A percentile compares a stretch with the other conserved stretches of the same genome.
These are phyloP conservation scores for Pristionchus mayeri DNA, from an alignment of 2,888 invertebrate genomes.

Conservation along the genomic window DNA sequence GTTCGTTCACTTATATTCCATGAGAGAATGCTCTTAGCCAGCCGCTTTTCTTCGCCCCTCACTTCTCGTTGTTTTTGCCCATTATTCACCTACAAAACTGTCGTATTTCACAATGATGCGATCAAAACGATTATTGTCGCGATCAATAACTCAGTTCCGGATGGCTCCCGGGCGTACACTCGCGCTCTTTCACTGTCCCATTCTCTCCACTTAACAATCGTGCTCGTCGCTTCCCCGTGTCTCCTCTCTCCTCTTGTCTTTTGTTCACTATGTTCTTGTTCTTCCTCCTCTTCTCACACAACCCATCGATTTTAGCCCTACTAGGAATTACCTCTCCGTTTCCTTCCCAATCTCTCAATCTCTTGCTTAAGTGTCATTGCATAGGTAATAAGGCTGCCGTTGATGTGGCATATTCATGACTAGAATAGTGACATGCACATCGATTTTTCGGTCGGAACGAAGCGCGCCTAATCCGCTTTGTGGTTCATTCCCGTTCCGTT, in stretches of 20 bases:
- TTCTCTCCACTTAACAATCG: neutral
- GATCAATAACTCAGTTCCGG: constrained; percentile 13
- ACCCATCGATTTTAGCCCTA: constrained; percentile 17
- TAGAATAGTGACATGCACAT: constrained; percentile 7
- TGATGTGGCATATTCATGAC: too few species aligned
- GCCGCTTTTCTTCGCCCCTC: neutral
- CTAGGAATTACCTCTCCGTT: neutral
- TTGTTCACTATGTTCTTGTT: constrained; percentile 42
- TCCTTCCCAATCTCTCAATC: neutral
- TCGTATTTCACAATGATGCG: neutral
- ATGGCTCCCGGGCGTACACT: neutral
- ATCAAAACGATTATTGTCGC: neutral
- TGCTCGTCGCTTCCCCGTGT: neutral
- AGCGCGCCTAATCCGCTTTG: constrained; percentile 29
- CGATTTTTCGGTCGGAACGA: neutral
- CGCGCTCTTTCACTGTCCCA: neutral
- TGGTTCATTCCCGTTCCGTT: neutral
- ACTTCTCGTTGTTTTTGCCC: too few species aligned
- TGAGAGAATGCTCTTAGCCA: neutral
- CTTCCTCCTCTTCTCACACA: neutral
- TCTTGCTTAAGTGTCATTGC: neutral
- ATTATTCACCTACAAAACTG: neutral
- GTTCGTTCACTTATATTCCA: neutral
- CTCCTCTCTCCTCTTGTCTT: neutral
- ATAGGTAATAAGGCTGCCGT: constrained; percentile 1